Conservation (phyloP, 2,797 vertebrate species). For the Alca torda region DNA sequence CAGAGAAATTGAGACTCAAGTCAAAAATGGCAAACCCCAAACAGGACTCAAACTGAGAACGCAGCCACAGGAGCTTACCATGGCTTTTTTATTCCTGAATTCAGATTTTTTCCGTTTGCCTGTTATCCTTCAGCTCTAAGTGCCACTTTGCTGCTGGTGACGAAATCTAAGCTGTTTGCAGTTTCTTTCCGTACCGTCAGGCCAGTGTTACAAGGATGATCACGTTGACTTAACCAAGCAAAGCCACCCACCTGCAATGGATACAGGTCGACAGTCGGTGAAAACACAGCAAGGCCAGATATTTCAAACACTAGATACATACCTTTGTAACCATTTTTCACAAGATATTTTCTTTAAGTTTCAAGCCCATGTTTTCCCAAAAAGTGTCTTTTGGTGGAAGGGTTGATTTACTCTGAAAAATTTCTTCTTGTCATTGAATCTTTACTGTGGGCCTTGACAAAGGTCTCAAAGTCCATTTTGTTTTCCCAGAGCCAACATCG, state of each 20-base stretch:
- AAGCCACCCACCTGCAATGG: neutral
- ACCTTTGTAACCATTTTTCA: neutral
- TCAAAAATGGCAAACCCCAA: neutral
- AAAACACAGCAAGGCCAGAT: neutral
- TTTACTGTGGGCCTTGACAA: neutral
- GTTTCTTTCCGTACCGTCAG: neutral
- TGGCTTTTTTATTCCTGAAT: neutral
- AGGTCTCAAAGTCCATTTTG: neutral
- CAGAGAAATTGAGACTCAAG: neutral
- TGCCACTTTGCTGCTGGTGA: neutral
- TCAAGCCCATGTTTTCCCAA: neutral
- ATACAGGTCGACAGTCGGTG: neutral
- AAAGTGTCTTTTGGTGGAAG: neutral
- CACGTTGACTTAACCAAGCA: neutral
- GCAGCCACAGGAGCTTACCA: neutral
- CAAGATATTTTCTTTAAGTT: neutral
- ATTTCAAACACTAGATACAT: neutral
- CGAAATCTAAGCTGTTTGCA: fast-evolving
- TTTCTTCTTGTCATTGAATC: neutral
- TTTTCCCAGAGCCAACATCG: neutral
- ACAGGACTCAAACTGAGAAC: neutral
- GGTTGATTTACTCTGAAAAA: neutral
- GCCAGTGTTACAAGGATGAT: neutral
- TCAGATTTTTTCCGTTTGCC: neutral
- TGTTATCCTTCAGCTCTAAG: neutral